phyloP scores from a whole-genome alignment of 2,797 vertebrate genomes.

The Miichthys miiuy region DNA sequence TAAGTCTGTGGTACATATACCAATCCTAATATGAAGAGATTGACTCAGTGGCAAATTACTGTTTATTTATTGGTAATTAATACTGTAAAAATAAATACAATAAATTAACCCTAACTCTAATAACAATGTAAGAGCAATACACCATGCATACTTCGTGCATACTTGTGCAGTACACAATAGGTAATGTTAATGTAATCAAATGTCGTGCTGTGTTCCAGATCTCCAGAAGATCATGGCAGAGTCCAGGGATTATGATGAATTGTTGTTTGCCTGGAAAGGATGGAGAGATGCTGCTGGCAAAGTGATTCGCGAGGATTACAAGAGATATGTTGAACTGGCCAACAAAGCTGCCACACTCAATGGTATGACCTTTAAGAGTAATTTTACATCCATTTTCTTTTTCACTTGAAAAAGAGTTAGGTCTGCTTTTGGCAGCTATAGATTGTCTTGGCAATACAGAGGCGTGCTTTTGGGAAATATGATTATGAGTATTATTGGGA shows the following conservation, averaged over 20 bases:
- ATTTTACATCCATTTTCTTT: conserved; percentile 3
- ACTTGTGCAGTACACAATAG: not conserved
- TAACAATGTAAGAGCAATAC: too few relatives aligned
- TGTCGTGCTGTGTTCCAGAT: conserved; percentile 81
- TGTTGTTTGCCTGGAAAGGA: conserved; percentile 93
- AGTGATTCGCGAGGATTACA: conserved; percentile 86
- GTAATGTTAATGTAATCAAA: not conserved
- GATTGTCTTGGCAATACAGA: not conserved
- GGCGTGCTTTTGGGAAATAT: not conserved
- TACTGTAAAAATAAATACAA: not conserved
- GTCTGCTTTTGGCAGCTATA: not conserved
- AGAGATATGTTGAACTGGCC: conserved; percentile 92
- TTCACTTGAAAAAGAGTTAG: conserved; percentile 6
- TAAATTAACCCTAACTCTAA: too few relatives aligned
- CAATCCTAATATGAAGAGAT: not conserved
- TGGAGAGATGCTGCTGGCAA: conserved; percentile 93
- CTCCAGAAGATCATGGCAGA: conserved; percentile 92
- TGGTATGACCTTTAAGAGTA: conserved; percentile 81
- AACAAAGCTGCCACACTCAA: conserved; percentile 94
- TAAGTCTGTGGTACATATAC: conserved; percentile 67
- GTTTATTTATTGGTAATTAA: not conserved
- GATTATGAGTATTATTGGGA: not conserved
- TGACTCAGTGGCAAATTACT: not conserved
- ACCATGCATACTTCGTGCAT: too few relatives aligned
- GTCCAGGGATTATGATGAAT: conserved; percentile 90